A percentile compares a stretch with the other conserved stretches of the same genome.
Evolutionary conservation across 2,113 vertebrate species (phyloP).

Genomic region (Phaetusa simplex): DNA sequence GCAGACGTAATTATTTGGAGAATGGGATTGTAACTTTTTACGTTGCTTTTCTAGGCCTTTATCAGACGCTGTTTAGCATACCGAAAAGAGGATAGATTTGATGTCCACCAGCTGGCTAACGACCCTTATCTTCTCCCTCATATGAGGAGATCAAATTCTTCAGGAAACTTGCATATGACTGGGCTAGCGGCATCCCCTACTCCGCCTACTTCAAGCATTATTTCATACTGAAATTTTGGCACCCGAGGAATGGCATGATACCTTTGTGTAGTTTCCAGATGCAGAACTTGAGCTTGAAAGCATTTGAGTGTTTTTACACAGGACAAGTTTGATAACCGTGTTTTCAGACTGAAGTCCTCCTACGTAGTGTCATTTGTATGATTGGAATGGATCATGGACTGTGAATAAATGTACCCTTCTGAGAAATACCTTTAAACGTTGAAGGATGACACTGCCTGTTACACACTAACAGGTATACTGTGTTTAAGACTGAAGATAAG

Average conservation of each 20-base stretch:
- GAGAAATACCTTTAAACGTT: constrained; percentile 50
- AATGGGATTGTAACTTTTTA: neutral
- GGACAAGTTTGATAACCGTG: constrained; percentile 70
- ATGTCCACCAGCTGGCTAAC: constrained; percentile 94
- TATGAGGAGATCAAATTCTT: constrained; percentile 98
- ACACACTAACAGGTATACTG: constrained; percentile 54
- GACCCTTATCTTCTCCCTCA: constrained; percentile 97
- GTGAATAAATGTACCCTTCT: constrained; percentile 70
- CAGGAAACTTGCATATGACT: constrained; percentile 93
- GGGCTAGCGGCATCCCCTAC: constrained; percentile 83
- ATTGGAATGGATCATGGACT: constrained; percentile 72
- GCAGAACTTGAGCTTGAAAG: constrained; percentile 75
- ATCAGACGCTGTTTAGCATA: constrained; percentile 98
- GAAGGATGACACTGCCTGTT: constrained; percentile 69
- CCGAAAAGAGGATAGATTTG: constrained; percentile 96
- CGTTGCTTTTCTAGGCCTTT: constrained; percentile 81
- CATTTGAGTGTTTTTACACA: constrained; percentile 71
- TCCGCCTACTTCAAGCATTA: constrained; percentile 87
- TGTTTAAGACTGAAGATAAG: constrained; percentile 67
- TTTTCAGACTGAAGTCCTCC: constrained; percentile 69
- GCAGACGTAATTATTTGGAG: neutral
- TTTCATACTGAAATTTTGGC: constrained; percentile 88
- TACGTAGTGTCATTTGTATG: constrained; percentile 67
- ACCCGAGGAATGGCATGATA: constrained; percentile 65
- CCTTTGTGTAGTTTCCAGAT: constrained; percentile 76